Conservation (phyloP, 2,888 invertebrate species). For the Parthenolecanium corni region DNA sequence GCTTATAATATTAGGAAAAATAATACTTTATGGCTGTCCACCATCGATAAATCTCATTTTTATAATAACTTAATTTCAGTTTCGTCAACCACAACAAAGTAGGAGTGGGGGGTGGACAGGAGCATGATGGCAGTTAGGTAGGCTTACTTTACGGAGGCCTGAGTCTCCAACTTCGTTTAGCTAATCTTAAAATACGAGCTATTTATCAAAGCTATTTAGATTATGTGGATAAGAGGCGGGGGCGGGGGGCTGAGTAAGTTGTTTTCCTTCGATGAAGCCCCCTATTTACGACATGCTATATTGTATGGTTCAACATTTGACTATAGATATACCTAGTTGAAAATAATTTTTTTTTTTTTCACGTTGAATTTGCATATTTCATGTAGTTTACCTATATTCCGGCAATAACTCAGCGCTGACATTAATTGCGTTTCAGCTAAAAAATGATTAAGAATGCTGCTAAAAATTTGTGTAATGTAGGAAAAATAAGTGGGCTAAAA, state of each 20-base stretch:
- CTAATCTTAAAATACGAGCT: constrained; percentile 26
- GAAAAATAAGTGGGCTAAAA: constrained; percentile 9
- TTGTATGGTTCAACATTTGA: constrained; percentile 18
- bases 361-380: constrained; percentile 25
- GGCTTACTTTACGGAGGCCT: neutral
- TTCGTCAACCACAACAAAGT: neutral
- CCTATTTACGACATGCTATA: constrained; percentile 22
- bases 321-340: neutral
- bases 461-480: constrained; percentile 7
- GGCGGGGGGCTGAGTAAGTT: constrained; percentile 13
- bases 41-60: constrained; percentile 22
- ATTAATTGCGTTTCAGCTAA: constrained; percentile 24
- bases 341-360: neutral
- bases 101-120: no score
- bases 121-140: no score
- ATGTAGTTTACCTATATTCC: constrained; percentile 28
- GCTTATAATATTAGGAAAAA: constrained; percentile 13
- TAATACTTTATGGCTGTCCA: constrained; percentile 11
- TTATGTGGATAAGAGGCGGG: constrained; percentile 16
- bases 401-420: constrained; percentile 25
- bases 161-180: constrained; percentile 20
- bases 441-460: neutral
- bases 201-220: constrained; percentile 28
- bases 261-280: constrained; percentile 28
- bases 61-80: constrained; percentile 27